Conservation (phyloP, 2,113 vertebrate species). For the Sclerurus mexicanus region DNA sequence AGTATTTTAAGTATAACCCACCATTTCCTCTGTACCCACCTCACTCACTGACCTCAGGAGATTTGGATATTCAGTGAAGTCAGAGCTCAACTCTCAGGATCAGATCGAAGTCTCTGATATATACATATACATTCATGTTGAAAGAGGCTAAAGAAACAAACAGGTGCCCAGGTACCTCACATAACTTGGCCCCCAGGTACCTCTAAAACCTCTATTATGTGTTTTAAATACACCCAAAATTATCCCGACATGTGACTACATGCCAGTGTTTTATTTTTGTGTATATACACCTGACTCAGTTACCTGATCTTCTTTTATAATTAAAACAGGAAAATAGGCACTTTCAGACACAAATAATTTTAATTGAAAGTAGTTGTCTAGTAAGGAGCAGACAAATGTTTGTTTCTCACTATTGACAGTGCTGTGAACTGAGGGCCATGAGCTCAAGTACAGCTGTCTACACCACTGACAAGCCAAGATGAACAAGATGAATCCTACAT, state of each 20-base stretch:
- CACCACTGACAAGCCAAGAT: fast-evolving
- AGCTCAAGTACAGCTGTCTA: neutral
- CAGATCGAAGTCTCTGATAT: neutral
- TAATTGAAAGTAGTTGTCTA: neutral
- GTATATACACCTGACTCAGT: neutral
- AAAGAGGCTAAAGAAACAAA: neutral
- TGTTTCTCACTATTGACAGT: neutral
- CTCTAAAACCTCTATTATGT: neutral
- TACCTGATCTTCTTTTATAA: neutral
- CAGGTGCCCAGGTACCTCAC: neutral
- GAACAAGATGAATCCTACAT: neutral
- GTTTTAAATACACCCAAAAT: neutral
- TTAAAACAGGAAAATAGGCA: neutral
- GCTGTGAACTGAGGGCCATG: neutral
- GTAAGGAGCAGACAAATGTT: neutral
- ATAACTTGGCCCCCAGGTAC: neutral
- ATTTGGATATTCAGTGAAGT: neutral
- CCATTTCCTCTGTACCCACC: neutral
- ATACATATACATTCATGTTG: neutral
- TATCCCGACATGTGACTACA: neutral
- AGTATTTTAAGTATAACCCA: neutral
- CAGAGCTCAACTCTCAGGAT: neutral
- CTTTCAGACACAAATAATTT: neutral
- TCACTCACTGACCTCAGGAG: neutral
- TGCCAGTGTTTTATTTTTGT: neutral